A percentile compares a stretch with the other conserved stretches of the same genome.
Evolutionary conservation across 2,888 invertebrate genomes (phyloP).

Genomic region (Euclidia mi): DNA sequence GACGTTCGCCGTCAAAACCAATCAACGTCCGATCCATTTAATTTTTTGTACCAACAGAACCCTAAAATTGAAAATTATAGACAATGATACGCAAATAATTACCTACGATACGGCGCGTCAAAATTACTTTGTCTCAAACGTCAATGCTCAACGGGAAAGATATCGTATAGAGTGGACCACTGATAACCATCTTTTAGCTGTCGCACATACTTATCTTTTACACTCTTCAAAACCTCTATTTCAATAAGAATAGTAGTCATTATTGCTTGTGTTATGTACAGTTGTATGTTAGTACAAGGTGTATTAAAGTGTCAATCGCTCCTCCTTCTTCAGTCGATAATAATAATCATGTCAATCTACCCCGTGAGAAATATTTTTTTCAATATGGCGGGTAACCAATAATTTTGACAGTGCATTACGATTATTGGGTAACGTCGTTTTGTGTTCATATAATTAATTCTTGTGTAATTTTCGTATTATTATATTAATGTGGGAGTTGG

Average conservation of each 20-base stretch:
- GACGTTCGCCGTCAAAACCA: conserved; percentile 47
- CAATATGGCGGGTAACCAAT: conserved; percentile 78
- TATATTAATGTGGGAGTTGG: conserved; percentile 76
- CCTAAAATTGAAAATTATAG: conserved; percentile 58
- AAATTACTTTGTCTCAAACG: conserved; percentile 84
- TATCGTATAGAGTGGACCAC: conserved; percentile 72
- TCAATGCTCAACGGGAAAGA: conserved; percentile 70
- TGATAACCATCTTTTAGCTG: conserved; percentile 75
- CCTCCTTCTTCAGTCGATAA: conserved; percentile 79
- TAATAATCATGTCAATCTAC: conserved; percentile 86
- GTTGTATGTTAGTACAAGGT: conserved; percentile 57
- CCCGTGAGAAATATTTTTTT: conserved; percentile 87
- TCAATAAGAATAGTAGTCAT: conserved; percentile 29
- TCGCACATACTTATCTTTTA: conserved; percentile 59
- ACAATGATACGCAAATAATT: conserved; percentile 83
- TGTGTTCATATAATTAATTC: conserved; percentile 81
- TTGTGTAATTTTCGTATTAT: conserved; percentile 77
- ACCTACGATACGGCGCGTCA: conserved; percentile 77
- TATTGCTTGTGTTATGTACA: conserved; percentile 31
- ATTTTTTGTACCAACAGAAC: conserved; percentile 44
- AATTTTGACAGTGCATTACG: conserved; percentile 79
- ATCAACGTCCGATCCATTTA: conserved; percentile 43
- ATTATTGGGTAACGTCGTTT: conserved; percentile 85
- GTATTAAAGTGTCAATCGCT: conserved; percentile 87
- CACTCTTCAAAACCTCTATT: conserved; percentile 32